Evolutionary conservation across 2,888 invertebrate species (phyloP), one percentile per base, ranked within the genome.

Genomic region (Girardia tigrina): DNA sequence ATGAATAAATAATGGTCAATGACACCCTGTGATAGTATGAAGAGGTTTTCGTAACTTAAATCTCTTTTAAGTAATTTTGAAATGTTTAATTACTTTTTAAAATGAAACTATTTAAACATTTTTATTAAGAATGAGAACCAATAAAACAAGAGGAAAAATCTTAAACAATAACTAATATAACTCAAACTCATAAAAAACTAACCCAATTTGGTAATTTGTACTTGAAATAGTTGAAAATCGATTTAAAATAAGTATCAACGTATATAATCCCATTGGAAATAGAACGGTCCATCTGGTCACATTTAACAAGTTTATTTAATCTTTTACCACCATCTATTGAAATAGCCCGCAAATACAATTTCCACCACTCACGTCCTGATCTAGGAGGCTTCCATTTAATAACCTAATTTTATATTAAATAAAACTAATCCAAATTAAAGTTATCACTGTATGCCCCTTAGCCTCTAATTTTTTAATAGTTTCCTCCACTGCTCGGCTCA

Each of bases 391-490:
- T 36, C 36, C 36, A 36, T 36, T 36, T 8, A 12, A 36, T 16
- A 12, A 36, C 36, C 36, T 36, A 36, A 12, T 12, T 12, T 36
- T 12, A 36, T 16, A 36, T 12, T 12, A 36, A 12, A 36, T 8
- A 36, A 36, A 36, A 36, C 36, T 36, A 12, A 12, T 12, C 16
- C 16, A 12, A 36, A 8, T 16, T 16, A 36, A 36, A 12, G 16
- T n/a, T n/a, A 36, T 8, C 8, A 72, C 72, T 28, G 23, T 28
- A 70, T 82, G 82, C 20, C 83, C 83, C 73, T 72, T 42, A 26
- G 77, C 78, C 73, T 80, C 79, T 70, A 83, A 77, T 2, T 78
- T 79, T 8, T 77, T 74, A 69, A 79, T 80, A 0, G 82, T 80
- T 73, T 79, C 78, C 2, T 78, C 36, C 12, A 83, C 80, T 28